Evolutionary conservation across 92 coral and sea anemone species (phyloP).

Genomic region (Isaurus tuberculatus): DNA sequence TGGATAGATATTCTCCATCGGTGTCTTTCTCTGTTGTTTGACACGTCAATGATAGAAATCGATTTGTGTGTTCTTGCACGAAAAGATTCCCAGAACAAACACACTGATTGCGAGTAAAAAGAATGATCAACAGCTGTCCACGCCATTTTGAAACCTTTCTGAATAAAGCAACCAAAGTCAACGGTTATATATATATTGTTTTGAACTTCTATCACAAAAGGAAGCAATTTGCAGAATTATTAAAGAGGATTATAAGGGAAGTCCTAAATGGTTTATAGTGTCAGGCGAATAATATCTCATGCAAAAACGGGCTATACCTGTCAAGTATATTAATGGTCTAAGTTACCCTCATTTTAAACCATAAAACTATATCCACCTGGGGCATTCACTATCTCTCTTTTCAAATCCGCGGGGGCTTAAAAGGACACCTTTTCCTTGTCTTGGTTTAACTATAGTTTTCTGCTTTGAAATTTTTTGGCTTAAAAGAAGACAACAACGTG

Average conservation of each 20-base stretch:
- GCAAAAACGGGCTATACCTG: not conserved
- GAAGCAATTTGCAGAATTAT: constrained; percentile 27
- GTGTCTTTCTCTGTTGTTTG: constrained; percentile 13
- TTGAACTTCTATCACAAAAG: constrained; percentile 2
- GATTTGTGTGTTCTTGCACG: constrained; percentile 21
- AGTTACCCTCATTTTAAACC: not conserved
- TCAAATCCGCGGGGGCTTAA: not conserved
- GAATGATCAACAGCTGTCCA: constrained; percentile 11
- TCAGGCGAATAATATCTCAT: not conserved
- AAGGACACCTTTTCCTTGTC: constrained; percentile 4
- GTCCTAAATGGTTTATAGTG: constrained; percentile 18
- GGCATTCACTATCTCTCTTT: not conserved
- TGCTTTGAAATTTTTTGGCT: not conserved
- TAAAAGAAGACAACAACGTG: constrained; percentile 17
- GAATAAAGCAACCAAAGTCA: constrained; percentile 28
- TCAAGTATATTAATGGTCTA: not conserved
- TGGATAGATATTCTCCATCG: constrained; percentile 8
- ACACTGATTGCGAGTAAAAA: constrained; percentile 3
- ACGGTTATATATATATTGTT: constrained; percentile 14
- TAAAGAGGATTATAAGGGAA: constrained; percentile 23
- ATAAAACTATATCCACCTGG: not conserved
- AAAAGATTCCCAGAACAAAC: constrained; percentile 24
- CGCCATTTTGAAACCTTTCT: constrained; percentile 11
- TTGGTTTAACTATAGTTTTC: not conserved
- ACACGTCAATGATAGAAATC: constrained; percentile 5